These are phyloP conservation scores for Eristalinus aeneus DNA, from an alignment of 2,888 invertebrate species.

Conservation along the genomic window DNA sequence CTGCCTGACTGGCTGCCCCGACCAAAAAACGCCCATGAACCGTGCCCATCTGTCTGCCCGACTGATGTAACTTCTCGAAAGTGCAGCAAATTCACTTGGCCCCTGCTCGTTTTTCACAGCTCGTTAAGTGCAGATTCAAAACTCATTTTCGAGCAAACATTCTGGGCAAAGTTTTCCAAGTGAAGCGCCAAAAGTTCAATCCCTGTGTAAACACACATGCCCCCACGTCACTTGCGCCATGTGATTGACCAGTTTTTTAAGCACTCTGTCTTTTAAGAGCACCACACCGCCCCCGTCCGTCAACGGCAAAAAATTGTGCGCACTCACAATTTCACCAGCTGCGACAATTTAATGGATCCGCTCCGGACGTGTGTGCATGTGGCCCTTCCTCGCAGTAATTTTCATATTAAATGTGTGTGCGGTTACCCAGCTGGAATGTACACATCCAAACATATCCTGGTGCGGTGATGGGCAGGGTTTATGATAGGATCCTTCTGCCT, in stretches of 20 bases:
- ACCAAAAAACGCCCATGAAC: neutral
- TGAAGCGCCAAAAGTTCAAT: slow-evolving; percentile 57
- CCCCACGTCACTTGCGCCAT: neutral
- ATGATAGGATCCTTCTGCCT: slow-evolving; percentile 1
- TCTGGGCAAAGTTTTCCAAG: slow-evolving; percentile 25
- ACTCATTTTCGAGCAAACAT: slow-evolving; percentile 54
- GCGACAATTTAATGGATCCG: slow-evolving; percentile 62
- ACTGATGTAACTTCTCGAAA: neutral
- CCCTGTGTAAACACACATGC: slow-evolving; percentile 47
- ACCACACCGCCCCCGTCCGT: neutral
- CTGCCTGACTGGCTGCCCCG: neutral
- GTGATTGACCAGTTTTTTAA: slow-evolving; percentile 28
- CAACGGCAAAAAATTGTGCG: neutral
- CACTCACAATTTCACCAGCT: slow-evolving; percentile 49
- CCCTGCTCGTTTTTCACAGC: slow-evolving; percentile 31
- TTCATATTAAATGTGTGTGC: slow-evolving; percentile 58
- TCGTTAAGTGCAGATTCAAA: slow-evolving; percentile 58
- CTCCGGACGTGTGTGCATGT: slow-evolving; percentile 36
- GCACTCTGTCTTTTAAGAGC: neutral
- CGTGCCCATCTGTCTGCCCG: neutral
- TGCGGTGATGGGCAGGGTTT: neutral
- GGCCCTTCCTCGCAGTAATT: slow-evolving; percentile 47
- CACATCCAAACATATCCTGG: slow-evolving; percentile 5
- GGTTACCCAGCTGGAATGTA: slow-evolving; percentile 30
- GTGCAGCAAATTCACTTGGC: neutral